Evolutionary conservation across 2,888 invertebrate species (phyloP).

Genomic region (Torymus aiolomorphi): DNA sequence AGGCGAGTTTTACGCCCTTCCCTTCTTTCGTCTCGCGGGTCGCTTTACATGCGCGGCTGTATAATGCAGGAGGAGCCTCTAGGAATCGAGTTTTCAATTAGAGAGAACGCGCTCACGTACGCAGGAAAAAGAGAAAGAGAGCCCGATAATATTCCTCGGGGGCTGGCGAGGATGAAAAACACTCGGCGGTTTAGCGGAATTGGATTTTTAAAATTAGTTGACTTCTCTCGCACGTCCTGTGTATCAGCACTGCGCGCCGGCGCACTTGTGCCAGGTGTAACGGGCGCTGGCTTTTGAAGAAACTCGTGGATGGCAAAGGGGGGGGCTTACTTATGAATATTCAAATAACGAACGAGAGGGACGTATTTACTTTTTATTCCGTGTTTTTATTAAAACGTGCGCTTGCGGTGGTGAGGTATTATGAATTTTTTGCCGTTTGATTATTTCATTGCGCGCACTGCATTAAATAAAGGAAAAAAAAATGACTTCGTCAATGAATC

Average conservation of each 20-base stretch:
- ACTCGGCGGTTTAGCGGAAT: constrained; percentile 32
- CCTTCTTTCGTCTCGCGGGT: constrained; percentile 15
- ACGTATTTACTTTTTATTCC: constrained; percentile 12
- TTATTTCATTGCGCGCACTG: neutral
- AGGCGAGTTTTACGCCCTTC: neutral
- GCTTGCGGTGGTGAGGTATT: neutral
- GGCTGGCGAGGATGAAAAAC: constrained; percentile 15
- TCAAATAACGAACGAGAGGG: constrained; percentile 6
- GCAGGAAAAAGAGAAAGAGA: neutral
- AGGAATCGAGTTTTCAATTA: constrained; percentile 53
- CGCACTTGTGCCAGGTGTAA: neutral
- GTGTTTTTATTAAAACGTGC: constrained; percentile 4
- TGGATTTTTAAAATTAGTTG: constrained; percentile 47
- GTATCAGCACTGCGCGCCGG: neutral
- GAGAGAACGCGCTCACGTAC: constrained; percentile 12
- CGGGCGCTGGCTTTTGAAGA: neutral
- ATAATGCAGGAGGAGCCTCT: neutral
- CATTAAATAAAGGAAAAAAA: no score
- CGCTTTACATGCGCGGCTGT: constrained; percentile 30
- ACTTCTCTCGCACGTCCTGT: constrained; percentile 1
- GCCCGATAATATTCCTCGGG: constrained; percentile 29
- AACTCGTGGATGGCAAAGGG: neutral
- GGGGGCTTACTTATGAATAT: constrained; percentile 39
- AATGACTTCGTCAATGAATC: no score
- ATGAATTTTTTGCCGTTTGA: neutral